Base-by-base conservation (phyloP, 2,113 vertebrate genomes). In the Gavialis gangeticus region DNA sequence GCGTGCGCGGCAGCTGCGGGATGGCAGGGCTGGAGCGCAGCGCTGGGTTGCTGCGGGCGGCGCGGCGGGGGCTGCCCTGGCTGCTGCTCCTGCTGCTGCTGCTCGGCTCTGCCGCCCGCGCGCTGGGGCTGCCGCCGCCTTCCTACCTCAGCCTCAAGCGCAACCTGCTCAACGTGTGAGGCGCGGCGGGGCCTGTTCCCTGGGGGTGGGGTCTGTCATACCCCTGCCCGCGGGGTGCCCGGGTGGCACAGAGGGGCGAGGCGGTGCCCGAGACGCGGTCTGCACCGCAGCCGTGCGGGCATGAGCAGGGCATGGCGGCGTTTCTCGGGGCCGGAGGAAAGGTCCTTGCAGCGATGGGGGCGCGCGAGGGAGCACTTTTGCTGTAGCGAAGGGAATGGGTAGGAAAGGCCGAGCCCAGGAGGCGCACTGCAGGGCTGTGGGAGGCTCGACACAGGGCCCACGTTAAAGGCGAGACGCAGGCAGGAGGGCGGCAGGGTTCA, bases 101-200 rank as follows among this genome's bases (percentile, higher is more conserved):
- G 14, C 89, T 90, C 62, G 99, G 99, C 1, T 99, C 99, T 0
- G 1, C 98, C 1, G 97, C 98, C 46, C n/a, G 55, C n/a, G 93
- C 73, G 4, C 62, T 98, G 58, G 95, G 98, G 14, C 96, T 98
- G 56, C 97, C 99, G 18, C 98, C 99, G 58, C 97, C 98, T 76
- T 96, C 98, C 6, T 99, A 99, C 92, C 98, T 99, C 93, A 98
- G 98, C 97, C 98, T 98, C 98, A 99, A 98, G 93, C 98, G 94
- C 95, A 99, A 99, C 95, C 59, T 97, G 90, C 85, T 99, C 59
- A 99, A 99, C 82, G 85, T 99, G 99, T 99, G 97, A 99, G 99
- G 24, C 75, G 82, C 5, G 5, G 11, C 19, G 81, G 78, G 78
- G 46, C 34, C 34, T 34, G 34, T 34, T 5, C 34, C 34, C 34